Conservation (phyloP, 2,113 vertebrate genomes). For the Microtus ochrogaster region DNA sequence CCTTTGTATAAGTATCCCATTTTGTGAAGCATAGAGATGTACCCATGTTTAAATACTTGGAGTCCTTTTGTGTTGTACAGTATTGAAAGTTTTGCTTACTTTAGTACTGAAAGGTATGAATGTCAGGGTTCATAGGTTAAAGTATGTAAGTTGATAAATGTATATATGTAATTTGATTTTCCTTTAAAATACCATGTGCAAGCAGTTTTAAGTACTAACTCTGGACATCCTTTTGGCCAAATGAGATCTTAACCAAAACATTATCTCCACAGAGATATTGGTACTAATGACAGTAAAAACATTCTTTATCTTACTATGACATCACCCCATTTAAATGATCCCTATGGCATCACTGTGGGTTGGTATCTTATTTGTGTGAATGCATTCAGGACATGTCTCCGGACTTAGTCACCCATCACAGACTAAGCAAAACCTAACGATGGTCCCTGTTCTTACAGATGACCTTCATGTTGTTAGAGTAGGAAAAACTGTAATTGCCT, state of each 20-base stretch:
- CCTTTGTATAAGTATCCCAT: not conserved
- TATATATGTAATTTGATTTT: not conserved
- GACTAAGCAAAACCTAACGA: not conserved
- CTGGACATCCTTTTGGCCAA: not conserved
- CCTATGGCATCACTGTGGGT: not conserved
- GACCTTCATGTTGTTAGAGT: not conserved
- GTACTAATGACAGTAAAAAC: not conserved
- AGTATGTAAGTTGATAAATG: not conserved
- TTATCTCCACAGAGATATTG: not conserved
- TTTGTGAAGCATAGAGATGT: not conserved
- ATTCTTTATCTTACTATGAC: not conserved
- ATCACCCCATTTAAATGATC: not conserved
- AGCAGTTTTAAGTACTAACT: not conserved
- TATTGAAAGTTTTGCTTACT: not conserved
- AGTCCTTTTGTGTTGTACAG: not conserved
- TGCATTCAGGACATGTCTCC: not conserved
- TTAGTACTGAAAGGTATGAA: not conserved
- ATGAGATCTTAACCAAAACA: not conserved
- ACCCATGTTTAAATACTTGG: not conserved
- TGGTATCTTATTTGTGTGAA: not conserved
- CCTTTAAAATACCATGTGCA: no score
- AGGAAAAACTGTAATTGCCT: not conserved
- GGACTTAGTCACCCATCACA: not conserved
- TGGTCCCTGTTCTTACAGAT: not conserved
- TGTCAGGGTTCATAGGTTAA: not conserved